A percentile compares a stretch with the other conserved stretches of the same genome.
Conservation (phyloP, 2,888 invertebrate species). For the Artemia sinica region DNA sequence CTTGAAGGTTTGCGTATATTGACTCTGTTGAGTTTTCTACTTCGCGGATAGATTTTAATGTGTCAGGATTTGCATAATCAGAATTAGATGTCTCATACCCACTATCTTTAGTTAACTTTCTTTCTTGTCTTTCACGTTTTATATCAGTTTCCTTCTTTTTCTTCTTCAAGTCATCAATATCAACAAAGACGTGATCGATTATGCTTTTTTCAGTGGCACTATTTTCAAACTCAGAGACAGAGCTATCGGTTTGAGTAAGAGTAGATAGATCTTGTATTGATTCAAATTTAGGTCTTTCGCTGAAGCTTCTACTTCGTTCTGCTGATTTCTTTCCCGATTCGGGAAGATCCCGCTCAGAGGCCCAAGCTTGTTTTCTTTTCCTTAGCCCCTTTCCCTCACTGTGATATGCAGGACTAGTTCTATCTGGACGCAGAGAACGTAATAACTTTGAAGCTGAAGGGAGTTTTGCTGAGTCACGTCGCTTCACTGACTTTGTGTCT, state of each 20-base stretch:
- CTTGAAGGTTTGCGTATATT: constrained; percentile 3
- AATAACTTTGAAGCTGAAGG: constrained; percentile 21
- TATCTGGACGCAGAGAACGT: constrained; percentile 26
- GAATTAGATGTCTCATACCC: constrained; percentile 10
- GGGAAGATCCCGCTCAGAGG: constrained; percentile 20
- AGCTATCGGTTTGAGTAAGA: not conserved
- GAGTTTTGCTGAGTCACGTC: constrained; percentile 20
- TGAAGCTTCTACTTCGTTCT: constrained; percentile 19
- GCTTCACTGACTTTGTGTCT: constrained; percentile 19
- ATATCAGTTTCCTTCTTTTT: constrained; percentile 8
- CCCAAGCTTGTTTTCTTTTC: constrained; percentile 22
- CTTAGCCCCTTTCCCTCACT: constrained; percentile 31
- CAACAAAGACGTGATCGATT: not conserved
- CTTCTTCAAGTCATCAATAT: not conserved
- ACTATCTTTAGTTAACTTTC: constrained; percentile 1
- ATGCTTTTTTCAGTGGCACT: not conserved
- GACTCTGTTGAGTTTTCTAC: constrained; percentile 9
- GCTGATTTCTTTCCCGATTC: constrained; percentile 1
- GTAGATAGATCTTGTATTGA: not conserved
- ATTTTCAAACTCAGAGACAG: not conserved
- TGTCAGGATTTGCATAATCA: constrained; percentile 12
- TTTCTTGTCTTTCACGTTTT: constrained; percentile 7
- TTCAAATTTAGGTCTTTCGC: constrained; percentile 17
- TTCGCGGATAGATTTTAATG: constrained; percentile 5
- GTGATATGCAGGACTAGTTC: constrained; percentile 31